Evolutionary conservation across 2,797 vertebrate genomes (phyloP), one percentile per base, ranked within the genome.

Genomic region (Astyanax mexicanus): DNA sequence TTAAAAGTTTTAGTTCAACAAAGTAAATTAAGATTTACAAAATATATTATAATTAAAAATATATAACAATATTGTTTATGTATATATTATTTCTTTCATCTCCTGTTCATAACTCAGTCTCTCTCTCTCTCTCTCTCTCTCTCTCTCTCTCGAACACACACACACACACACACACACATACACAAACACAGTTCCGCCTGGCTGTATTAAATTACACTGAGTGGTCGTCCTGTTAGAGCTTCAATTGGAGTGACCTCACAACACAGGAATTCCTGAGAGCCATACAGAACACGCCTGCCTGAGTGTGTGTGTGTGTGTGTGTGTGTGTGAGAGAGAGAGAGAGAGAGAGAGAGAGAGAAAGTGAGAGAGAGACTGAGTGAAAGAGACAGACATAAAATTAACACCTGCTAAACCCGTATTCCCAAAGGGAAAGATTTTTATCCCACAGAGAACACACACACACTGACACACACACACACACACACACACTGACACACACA

Each of bases 161-260:
- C n/a, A n/a, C n/a, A n/a, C n/a, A 44, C 38, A 42, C 61, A 70
- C 40, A 27, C 75, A 69, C 65, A 19, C 12, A 29, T 25, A 29
- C 25, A 15, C 9, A 19, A 6, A 11, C 54, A 12, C 51, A 54
- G 21, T 73, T 73, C 64, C 64, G 45, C 60, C 67, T 47, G 47
- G 65, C 35, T 66, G 65, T 74, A 79, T 74, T 79, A 47, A 69
- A 72, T 79, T 79, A 51, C 64, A 74, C 62, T 32, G 54, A 29
- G 57, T 73, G 65, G 68, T 52, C n/a, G 73, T 78, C 54, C 49
- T 72, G 61, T 73, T 62, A 62, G 55, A 68, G 54, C 65, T 74
- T 58, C 73, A 72, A 79, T 74, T 74, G 69, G 65, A 66, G 65
- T 81, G 75, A 81, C 70, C 79, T 81, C 72, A 81, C 71, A 74